Base-by-base conservation (phyloP, 2,113 vertebrate genomes). In the Chinchilla lanigera region DNA sequence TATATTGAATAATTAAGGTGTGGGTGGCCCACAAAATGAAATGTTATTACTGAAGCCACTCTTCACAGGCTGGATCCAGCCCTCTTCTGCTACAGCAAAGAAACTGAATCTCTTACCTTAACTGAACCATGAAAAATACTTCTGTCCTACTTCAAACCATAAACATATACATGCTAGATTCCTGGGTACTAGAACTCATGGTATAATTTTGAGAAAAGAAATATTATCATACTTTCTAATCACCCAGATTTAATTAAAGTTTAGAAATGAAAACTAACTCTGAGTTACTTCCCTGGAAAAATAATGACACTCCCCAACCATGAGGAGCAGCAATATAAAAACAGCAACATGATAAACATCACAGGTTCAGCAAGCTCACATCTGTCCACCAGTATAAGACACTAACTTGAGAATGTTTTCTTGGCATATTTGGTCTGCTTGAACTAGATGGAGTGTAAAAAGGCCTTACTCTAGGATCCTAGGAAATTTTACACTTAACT, bases 391-490 rank as follows among this genome's bases (percentile, higher is more conserved):
- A 80, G 17, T 28, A 41, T 69, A 97, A 89, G 83, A 93, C 87
- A 95, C 93, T 81, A 96, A 98, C 63, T 24, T 96, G 71, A 73
- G 96, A 97, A 96, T 33, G n/a, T 96, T 98, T 98, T 97, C 97
- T 97, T 97, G 94, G 90, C 97, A 93, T 86, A 95, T 97, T 75
- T 97, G 94, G 89, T 96, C 97, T 98, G 92, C 95, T 97, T 98
- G 94, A 98, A 98, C 88, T 96, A 97, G 97, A 98, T 4, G 28
- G 97, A 97, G 95, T 93, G 56, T 98, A 93, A 97, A 98, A 98
- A 97, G 82, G 52, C 92, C 94, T 98, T 98, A 97, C 87, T 41
- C 97, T 87, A 1, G 96, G 92, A 97, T 96, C 96, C 95, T 97
- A 98, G 94, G 95, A 98, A 98, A 54, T 92, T 96, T 98, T 98